A percentile compares a stretch with the other conserved stretches of the same genome.
These are phyloP conservation scores for Epirrhoe tristata DNA, from an alignment of 2,888 invertebrate species.

Conservation along the genomic window DNA sequence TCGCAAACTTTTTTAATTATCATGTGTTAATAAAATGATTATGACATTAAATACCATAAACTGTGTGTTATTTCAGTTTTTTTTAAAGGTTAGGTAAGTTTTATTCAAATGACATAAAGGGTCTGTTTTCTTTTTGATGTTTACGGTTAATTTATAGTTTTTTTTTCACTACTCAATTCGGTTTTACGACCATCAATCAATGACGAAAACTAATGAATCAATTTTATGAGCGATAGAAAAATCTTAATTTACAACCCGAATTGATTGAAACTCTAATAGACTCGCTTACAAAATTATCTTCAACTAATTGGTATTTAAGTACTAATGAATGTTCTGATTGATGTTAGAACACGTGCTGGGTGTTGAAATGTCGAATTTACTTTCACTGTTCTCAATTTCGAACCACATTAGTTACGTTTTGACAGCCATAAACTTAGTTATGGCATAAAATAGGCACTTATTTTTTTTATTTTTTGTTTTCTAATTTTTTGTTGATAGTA, in stretches of 20 bases:
- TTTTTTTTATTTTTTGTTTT: neutral
- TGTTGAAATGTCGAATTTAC: conserved; percentile 50
- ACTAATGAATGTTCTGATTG: conserved; percentile 72
- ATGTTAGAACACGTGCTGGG: conserved; percentile 60
- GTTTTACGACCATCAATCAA: conserved; percentile 37
- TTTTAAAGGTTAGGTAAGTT: too few relatives aligned
- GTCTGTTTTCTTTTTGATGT: neutral
- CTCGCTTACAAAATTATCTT: conserved; percentile 64
- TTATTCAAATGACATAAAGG: too few relatives aligned
- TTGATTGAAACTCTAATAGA: conserved; percentile 57
- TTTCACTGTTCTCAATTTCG: conserved; percentile 43
- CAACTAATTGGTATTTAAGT: conserved; percentile 68
- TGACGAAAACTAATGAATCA: conserved; percentile 39
- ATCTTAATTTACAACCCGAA: conserved; percentile 46
- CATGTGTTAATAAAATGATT: too few relatives aligned
- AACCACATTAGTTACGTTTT: conserved; percentile 38
- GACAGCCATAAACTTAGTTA: conserved; percentile 30
- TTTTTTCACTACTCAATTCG: conserved; percentile 19
- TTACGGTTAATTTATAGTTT: neutral
- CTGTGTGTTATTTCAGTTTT: too few relatives aligned
- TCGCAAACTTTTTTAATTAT: too few relatives aligned
- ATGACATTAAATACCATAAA: too few relatives aligned
- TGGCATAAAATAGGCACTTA: conserved; percentile 10
- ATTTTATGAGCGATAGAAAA: conserved; percentile 46
- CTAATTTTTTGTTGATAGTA: neutral